Evolutionary conservation across 1,140 invertebrate species (phyloP).

Genomic region (Telenomus remus): DNA sequence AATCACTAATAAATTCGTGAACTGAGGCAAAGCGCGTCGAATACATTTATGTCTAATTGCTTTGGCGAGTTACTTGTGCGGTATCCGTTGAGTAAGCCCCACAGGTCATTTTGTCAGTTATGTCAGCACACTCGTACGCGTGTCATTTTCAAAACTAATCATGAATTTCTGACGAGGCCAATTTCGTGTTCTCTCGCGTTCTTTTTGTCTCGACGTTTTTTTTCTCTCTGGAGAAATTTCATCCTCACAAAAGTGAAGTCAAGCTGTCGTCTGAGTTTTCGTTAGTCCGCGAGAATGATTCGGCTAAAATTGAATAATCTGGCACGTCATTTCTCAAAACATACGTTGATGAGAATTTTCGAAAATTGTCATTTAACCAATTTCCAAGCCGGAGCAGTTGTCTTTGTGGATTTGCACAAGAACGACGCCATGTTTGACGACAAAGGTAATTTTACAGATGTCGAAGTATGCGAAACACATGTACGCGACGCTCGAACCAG

Average conservation of each 20-base stretch:
- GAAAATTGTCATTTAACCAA: too few species aligned
- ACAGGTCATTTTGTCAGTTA: conserved; percentile 27
- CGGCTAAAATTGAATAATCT: too few species aligned
- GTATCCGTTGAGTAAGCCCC: conserved; percentile 19
- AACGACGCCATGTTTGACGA: background rate
- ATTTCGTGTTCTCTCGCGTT: conserved; percentile 10
- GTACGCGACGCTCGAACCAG: conserved; percentile 14
- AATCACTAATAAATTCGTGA: conserved; percentile 40
- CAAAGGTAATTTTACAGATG: conserved; percentile 8
- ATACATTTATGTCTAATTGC: conserved; percentile 34
- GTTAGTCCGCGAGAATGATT: too few species aligned
- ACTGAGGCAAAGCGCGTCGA: conserved; percentile 4
- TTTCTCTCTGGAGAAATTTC: background rate
- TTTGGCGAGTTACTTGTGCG: conserved; percentile 19
- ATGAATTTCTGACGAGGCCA: conserved; percentile 15
- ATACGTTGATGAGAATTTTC: too few species aligned
- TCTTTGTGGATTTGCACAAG: too few species aligned
- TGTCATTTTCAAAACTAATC: conserved; percentile 30
- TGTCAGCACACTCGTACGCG: conserved; percentile 19
- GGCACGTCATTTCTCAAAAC: too few species aligned
- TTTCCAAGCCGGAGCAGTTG: too few species aligned
- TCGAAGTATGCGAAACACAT: conserved; percentile 18
- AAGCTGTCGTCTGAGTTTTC: too few species aligned
- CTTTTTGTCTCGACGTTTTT: background rate
- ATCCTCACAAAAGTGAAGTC: too few species aligned